These are phyloP conservation scores for Arrhamphus sclerolepis DNA, from an alignment of 2,797 vertebrate genomes.

Conservation along the genomic window DNA sequence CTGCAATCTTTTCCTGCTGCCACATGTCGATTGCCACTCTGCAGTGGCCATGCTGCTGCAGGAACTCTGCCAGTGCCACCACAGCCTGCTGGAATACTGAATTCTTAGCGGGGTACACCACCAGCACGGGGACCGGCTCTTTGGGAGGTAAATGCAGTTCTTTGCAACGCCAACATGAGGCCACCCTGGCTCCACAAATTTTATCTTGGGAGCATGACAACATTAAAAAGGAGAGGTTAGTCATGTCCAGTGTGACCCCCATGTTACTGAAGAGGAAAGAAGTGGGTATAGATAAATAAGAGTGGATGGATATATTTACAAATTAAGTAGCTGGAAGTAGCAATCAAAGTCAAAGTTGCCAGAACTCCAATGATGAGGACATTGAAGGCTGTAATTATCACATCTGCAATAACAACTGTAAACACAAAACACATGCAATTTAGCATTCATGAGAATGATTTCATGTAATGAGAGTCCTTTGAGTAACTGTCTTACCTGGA, in stretches of 20 bases:
- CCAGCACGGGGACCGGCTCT: slow-evolving; percentile 63
- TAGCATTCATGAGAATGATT: no score
- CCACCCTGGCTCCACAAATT: not conserved
- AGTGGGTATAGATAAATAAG: no score
- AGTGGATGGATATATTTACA: slow-evolving; percentile 58
- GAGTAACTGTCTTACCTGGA: slow-evolving; percentile 4
- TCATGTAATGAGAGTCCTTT: not conserved
- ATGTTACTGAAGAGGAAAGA: no score
- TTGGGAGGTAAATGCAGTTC: not conserved
- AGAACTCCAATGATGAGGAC: slow-evolving; percentile 23
- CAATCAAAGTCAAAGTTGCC: slow-evolving; percentile 23
- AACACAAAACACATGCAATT: slow-evolving; percentile 6
- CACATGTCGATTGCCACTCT: slow-evolving; percentile 81
- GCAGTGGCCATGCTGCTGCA: slow-evolving; percentile 74
- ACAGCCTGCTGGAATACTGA: slow-evolving; percentile 79
- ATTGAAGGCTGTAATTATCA: accelerated
- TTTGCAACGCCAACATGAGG: slow-evolving; percentile 8
- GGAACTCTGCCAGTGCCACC: slow-evolving; percentile 80
- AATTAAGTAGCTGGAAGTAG: slow-evolving; percentile 48
- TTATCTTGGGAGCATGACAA: slow-evolving; percentile 42
- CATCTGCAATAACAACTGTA: slow-evolving; percentile 11
- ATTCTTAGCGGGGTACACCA: slow-evolving; percentile 81
- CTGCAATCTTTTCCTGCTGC: slow-evolving; percentile 82
- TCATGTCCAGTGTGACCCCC: not conserved
- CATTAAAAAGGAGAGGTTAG: not conserved